Conservation (phyloP, 2,113 vertebrate genomes). For the Oenanthe oenanthe region DNA sequence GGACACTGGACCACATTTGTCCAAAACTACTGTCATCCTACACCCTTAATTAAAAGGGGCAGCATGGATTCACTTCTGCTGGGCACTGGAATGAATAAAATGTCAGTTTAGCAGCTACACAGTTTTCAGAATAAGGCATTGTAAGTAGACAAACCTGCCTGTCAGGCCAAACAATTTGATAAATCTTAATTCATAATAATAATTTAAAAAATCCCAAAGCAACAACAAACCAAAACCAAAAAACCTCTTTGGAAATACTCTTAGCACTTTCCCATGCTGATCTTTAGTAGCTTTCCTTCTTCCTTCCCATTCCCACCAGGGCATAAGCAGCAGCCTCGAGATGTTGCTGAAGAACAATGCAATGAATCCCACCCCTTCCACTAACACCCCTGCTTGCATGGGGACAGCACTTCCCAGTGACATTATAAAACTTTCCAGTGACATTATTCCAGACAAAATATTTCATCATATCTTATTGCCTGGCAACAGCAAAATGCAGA, state of each 20-base stretch:
- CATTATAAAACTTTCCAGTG: neutral
- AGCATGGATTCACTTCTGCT: neutral
- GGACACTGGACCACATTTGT: neutral
- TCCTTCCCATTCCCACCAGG: neutral
- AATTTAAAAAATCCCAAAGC: neutral
- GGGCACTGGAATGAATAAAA: neutral
- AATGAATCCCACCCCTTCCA: neutral
- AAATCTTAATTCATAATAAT: neutral
- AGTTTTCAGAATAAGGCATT: neutral
- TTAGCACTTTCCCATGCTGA: neutral
- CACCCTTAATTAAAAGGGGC: neutral
- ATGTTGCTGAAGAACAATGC: neutral
- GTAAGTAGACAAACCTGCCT: neutral
- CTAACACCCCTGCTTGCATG: neutral
- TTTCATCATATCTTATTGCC: neutral
- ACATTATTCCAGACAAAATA: neutral
- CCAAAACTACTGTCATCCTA: neutral
- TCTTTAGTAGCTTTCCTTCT: neutral
- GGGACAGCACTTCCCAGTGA: neutral
- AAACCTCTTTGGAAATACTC: neutral
- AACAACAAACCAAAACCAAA: neutral
- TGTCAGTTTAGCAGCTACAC: neutral
- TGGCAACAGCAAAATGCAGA: rapidly evolving
- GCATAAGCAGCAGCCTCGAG: neutral
- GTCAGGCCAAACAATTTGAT: neutral